Evolutionary conservation across 2,888 invertebrate species (phyloP).

Genomic region (Parapristionchus giblindavisi): DNA sequence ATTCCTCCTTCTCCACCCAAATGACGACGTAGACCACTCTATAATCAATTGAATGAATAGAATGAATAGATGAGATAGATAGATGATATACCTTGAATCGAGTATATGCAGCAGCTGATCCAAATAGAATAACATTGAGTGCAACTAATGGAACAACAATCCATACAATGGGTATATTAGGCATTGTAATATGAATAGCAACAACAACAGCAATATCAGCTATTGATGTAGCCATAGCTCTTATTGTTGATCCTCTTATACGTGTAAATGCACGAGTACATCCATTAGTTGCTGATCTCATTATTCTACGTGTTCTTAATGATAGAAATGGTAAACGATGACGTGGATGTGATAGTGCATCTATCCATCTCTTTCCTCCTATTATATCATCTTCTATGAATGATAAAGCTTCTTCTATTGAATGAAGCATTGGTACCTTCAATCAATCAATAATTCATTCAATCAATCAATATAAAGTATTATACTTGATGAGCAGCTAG

Average conservation of each 20-base stretch:
- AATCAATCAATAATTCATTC: neutral
- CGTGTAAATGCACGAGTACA: neutral
- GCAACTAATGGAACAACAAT: constrained; percentile 61
- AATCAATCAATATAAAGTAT: neutral
- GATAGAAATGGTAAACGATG: constrained; percentile 65
- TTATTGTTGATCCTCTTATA: neutral
- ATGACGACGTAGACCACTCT: constrained; percentile 5
- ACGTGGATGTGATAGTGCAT: constrained; percentile 55
- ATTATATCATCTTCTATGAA: constrained; percentile 68
- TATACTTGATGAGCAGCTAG: constrained; percentile 61
- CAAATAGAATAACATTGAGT: constrained; percentile 60
- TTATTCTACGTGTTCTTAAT: constrained; percentile 50
- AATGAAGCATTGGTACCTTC: constrained; percentile 56
- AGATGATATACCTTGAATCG: constrained; percentile 7
- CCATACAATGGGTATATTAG: constrained; percentile 57
- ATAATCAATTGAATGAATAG: neutral
- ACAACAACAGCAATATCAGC: constrained; percentile 52
- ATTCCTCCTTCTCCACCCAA: constrained; percentile 8
- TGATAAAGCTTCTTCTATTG: constrained; percentile 62
- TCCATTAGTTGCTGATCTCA: neutral
- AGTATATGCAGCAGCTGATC: constrained; percentile 39
- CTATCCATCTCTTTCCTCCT: constrained; percentile 57
- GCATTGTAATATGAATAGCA: constrained; percentile 49
- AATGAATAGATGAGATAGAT: neutral
- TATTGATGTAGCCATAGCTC: constrained; percentile 42